Evolutionary conservation across 2,888 invertebrate species (phyloP).

Genomic region (Macrosiphum euphorbiae): DNA sequence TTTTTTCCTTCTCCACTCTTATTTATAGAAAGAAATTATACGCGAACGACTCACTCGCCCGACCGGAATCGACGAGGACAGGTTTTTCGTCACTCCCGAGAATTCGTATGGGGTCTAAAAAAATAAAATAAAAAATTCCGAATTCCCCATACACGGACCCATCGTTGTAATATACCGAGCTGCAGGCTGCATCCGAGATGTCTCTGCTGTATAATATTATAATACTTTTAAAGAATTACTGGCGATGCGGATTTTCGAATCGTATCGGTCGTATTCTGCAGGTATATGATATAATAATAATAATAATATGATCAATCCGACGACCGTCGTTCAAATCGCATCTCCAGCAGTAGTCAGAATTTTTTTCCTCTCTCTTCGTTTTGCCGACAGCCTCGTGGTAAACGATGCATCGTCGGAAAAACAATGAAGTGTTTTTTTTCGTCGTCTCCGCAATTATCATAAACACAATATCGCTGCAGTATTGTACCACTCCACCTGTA

Average conservation of each 20-base stretch:
- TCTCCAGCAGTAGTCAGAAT: not conserved
- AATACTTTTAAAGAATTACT: not conserved
- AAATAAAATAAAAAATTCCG: not conserved
- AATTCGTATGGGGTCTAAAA: not conserved
- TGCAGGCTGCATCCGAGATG: not conserved
- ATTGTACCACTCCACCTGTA: too few relatives aligned
- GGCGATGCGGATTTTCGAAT: not conserved
- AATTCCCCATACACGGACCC: not conserved
- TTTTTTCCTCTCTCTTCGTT: not conserved
- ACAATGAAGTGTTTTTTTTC: not conserved
- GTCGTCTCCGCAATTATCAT: not conserved
- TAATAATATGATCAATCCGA: not conserved
- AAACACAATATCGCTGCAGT: not conserved
- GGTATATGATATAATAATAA: not conserved
- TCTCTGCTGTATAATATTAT: not conserved
- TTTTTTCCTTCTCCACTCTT: not conserved
- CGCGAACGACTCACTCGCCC: not conserved
- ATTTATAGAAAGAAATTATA: not conserved
- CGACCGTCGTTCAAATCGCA: too few relatives aligned
- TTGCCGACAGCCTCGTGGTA: too few relatives aligned
- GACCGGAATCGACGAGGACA: not conserved
- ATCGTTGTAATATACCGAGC: not conserved
- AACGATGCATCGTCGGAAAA: not conserved
- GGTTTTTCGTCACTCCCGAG: constrained; percentile 5
- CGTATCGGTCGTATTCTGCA: not conserved